Evolutionary conservation across 1,140 invertebrate species (phyloP).

Genomic region (Plutomurus gul): DNA sequence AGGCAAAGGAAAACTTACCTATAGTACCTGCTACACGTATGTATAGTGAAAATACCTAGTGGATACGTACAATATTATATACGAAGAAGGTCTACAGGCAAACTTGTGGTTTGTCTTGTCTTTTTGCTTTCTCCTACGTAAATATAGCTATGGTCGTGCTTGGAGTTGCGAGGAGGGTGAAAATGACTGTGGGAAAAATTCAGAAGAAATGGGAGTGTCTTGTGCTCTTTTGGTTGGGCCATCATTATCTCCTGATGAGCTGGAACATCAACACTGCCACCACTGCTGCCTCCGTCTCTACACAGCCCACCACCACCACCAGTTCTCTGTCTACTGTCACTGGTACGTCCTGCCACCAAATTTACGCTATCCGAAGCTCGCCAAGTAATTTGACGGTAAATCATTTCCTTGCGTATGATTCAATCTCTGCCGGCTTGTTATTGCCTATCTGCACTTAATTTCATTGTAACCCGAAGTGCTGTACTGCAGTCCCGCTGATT

Average conservation of each 20-base stretch:
- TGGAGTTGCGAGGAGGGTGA: background rate
- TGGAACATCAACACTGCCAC: slow-evolving; percentile 3
- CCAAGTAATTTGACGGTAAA: slow-evolving; percentile 7
- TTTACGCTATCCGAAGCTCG: background rate
- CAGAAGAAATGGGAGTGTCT: slow-evolving; percentile 34
- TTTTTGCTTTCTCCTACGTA: background rate
- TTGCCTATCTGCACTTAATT: background rate
- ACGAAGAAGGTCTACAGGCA: background rate
- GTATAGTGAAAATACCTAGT: background rate
- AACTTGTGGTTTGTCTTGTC: slow-evolving; percentile 8
- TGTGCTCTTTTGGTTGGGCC: background rate
- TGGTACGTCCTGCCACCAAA: slow-evolving; percentile 9
- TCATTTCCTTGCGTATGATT: background rate
- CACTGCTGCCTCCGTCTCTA: background rate
- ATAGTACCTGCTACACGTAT: background rate
- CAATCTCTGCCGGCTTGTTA: background rate
- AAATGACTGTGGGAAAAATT: slow-evolving; percentile 38
- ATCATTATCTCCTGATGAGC: slow-evolving; percentile 33
- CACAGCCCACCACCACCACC: background rate
- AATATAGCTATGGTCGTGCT: background rate
- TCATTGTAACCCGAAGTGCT: too few species aligned
- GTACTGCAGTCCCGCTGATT: too few species aligned
- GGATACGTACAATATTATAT: background rate
- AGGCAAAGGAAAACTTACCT: background rate
- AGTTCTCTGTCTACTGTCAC: background rate